Base-by-base conservation (phyloP, 2,888 invertebrate species). In the Dasysyrphus tricinctus region DNA sequence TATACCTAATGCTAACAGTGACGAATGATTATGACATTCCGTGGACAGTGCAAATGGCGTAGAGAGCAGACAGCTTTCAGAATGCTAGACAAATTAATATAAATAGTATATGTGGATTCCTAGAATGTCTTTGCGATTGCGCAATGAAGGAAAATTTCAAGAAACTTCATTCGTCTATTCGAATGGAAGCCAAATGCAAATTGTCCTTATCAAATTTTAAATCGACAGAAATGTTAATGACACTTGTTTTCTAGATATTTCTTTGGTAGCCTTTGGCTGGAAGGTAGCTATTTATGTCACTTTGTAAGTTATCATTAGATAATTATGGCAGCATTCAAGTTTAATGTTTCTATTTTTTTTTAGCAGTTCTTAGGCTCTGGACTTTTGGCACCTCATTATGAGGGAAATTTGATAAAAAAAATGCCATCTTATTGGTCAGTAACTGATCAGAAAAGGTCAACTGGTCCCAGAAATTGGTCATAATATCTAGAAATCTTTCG, bases 11-110 rank as follows among this genome's bases (percentile, higher is more conserved):
- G 72, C 65, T 65, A 2, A 78, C 78, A 79, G 67, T 86, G 86
- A 86, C 82, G 82, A 86, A 86, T 86, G 86, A 86, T 86, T 86
- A 86, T 86, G 86, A 86, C 86, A 86, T 75, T 75, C 74, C 63
- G 74, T 70, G 81, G 75, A 86, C 78, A 80, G 84, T 76, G 80
- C 72, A 57, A 42, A 72, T 49, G 47, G 67, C 67, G 29, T 65
- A 59, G 57, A 63, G 39, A 74, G 39, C 51, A 29, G 85, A 81
- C 76, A 85, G 85, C 81, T 85, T 81, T 85, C 85, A 85, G 77
- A 81, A 77, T 39, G 56, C 12, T 69, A 70, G 81, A 85, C 73
- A 63, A 69, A 85, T 85, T 81, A 81, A 85, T 85, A 80, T 56
- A 85, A 85, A 85, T 81, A 74, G 69, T 54, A 37, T 16, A n/a